Percentiles rank a stretch among this genome's conserved stretches.
These are phyloP conservation scores for Balanococcus diminutus DNA, from an alignment of 2,888 invertebrate genomes.

Conservation along the genomic window DNA sequence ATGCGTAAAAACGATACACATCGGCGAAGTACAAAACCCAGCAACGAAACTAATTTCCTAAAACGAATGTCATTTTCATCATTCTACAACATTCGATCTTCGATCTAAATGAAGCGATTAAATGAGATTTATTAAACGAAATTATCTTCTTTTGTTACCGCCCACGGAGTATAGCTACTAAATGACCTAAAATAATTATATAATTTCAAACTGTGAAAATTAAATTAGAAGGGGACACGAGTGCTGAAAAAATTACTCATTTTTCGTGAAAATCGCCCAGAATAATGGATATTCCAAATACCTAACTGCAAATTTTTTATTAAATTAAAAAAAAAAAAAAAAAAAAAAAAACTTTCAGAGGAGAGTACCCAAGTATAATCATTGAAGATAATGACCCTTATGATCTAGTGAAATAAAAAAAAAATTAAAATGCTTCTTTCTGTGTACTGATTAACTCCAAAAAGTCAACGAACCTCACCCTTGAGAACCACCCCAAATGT, in stretches of 20 bases:
- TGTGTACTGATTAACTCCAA: too few relatives aligned
- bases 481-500: too few relatives aligned
- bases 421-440: too few relatives aligned
- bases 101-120: slow-evolving; percentile 23
- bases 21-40: neutral
- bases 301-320: too few relatives aligned
- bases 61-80: slow-evolving; percentile 25
- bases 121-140: slow-evolving; percentile 2
- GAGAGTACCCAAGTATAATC: too few relatives aligned
- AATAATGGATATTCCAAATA: too few relatives aligned
- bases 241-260: too few relatives aligned
- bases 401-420: too few relatives aligned
- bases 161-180: neutral
- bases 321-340: too few relatives aligned
- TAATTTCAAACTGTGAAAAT: neutral
- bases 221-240: neutral
- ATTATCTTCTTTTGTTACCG: neutral
- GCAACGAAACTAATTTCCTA: slow-evolving; percentile 19
- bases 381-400: too few relatives aligned
- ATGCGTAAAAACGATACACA: slow-evolving; percentile 9
- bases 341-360: too few relatives aligned
- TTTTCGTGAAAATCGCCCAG: neutral
- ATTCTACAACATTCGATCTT: slow-evolving; percentile 29
- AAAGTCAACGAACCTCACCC: too few relatives aligned
- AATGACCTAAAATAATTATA: neutral